Base-by-base conservation (phyloP, 2,113 vertebrate species). In the Orycteropus afer region DNA sequence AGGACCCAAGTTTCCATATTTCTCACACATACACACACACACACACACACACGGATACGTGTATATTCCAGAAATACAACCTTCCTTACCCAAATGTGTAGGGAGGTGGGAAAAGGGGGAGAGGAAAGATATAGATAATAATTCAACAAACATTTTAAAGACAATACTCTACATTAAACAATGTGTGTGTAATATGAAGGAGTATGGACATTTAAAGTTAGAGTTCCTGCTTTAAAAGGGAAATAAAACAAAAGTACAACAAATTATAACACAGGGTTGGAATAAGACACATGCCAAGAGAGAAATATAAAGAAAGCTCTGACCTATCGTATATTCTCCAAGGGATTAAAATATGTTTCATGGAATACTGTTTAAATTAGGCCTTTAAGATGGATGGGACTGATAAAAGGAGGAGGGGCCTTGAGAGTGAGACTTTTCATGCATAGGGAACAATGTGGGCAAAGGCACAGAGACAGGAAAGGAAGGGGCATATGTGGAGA, bases 371-470 rank as follows among this genome's bases (percentile, higher is more conserved):
- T 80, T 45, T 93, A 55, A 27, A 18, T 84, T 14, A 18, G 13
- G 23, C 9, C 29, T 87, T 76, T 90, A 77, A 84, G 53, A 69
- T 4, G 22, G 15, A 86, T 55, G 45, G 11, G 18, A 63, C 17
- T 93, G 69, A 87, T 65, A 55, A 89, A 89, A 45, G 27, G 25
- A 34, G 59, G 40, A 86, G 73, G 73, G 45, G n/a, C 25, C 17
- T 32, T 7, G 7, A 49, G 61, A 9, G 1, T 94, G 25, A 85
- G 20, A 37, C 47, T 73, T 40, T 91, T 29, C 59, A 82, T 49
- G n/a, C 55, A 55, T 92, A 93, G 83, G 29, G 55, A 93, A 96
- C 73, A 94, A 79, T 74, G 79, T 69, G 34, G 69, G 49, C 45
- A 55, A 59, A 73, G 37, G 49, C 29, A 76, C 1, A 84, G 80